Evolutionary conservation across 2,113 vertebrate genomes (phyloP).

Genomic region (Nymphicus hollandicus): DNA sequence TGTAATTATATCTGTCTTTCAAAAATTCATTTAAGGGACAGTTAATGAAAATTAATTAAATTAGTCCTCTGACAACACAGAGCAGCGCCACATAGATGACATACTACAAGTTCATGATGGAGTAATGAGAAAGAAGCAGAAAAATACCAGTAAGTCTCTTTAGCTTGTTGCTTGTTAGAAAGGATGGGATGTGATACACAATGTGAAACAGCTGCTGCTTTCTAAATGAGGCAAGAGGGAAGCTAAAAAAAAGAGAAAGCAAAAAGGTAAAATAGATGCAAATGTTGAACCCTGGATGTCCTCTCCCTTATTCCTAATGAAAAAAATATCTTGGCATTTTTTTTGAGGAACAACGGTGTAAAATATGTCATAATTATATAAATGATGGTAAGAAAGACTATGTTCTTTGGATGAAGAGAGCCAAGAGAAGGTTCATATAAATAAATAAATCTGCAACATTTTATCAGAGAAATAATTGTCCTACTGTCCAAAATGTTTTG

Average conservation of each 20-base stretch:
- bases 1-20: conserved; percentile 49
- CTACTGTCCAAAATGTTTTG: not conserved
- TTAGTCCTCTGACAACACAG: conserved; percentile 14
- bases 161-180: not conserved
- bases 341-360: not conserved
- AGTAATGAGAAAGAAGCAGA: not conserved
- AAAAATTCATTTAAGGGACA: conserved; percentile 49
- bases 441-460: not conserved
- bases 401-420: not conserved
- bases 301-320: not conserved
- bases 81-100: not conserved
- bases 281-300: not conserved
- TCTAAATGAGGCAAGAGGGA: not conserved
- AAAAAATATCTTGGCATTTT: not conserved
- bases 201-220: not conserved
- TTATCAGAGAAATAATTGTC: not conserved
- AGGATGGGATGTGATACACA: not conserved
- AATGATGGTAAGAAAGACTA: not conserved
- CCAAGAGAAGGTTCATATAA: not conserved
- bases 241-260: not conserved
- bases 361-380: not conserved
- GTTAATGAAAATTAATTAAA: conserved; percentile 58
- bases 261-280: not conserved
- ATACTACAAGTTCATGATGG: not conserved
- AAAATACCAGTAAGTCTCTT: not conserved